Conservation (phyloP, 2,888 invertebrate genomes). For the Bimastos eiseni region DNA sequence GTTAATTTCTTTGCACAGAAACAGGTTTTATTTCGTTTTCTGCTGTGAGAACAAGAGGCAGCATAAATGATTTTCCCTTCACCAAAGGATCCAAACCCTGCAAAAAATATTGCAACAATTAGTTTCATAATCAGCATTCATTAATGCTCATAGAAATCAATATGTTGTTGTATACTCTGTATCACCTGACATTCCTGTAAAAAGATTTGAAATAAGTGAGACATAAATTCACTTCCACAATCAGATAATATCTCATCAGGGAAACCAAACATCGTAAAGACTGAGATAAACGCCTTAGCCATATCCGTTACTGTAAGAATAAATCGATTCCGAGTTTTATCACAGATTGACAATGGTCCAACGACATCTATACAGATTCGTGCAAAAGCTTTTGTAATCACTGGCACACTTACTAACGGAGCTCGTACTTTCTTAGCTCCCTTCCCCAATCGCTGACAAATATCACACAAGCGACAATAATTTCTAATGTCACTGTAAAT, state of each 20-base stretch:
- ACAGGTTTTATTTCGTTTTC: neutral
- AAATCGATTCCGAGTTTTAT: neutral
- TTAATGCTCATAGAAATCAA: neutral
- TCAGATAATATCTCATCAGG: neutral
- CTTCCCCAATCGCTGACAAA: neutral
- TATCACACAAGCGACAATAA: neutral
- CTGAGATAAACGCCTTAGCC: neutral
- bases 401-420: neutral
- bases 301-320: neutral
- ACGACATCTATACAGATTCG: neutral
- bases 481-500: neutral
- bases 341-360: neutral
- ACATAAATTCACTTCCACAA: too few species aligned
- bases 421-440: neutral
- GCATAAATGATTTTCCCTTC: conserved; percentile 71
- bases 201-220: too few species aligned
- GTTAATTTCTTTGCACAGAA: neutral
- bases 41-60: conserved; percentile 67
- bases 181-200: too few species aligned
- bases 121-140: neutral
- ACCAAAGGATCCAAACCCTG: conserved; percentile 72
- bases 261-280: neutral
- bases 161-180: too few species aligned
- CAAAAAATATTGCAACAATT: neutral
- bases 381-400: neutral